A percentile compares a stretch with the other conserved stretches of the same genome.
phyloP scores from a whole-genome alignment of 2,113 vertebrate genomes.

The Camelus dromedarius region DNA sequence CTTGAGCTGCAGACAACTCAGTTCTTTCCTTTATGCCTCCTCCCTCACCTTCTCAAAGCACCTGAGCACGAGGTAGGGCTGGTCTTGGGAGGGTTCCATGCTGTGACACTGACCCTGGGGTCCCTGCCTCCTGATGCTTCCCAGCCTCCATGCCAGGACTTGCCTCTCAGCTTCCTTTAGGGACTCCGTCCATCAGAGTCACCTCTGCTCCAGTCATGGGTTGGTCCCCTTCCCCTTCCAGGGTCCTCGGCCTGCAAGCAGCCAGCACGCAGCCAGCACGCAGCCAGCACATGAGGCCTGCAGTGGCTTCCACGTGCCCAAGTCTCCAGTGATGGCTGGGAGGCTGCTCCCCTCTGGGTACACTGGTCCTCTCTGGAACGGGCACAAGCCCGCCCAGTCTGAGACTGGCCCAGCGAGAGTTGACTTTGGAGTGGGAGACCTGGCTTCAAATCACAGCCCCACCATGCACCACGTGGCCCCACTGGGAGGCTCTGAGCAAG shows the following conservation, averaged over 20 bases:
- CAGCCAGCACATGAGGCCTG: not conserved
- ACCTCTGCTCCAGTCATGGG: not conserved
- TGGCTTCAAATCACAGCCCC: not conserved
- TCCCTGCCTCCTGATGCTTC: not conserved
- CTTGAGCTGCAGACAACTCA: not conserved
- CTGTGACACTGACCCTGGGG: not conserved
- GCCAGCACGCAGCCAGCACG: not conserved
- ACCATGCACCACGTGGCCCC: not conserved
- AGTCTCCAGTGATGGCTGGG: fast-evolving
- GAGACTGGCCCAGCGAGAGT: not conserved
- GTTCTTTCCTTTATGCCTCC: not conserved
- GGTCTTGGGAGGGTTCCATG: not conserved
- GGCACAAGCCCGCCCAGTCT: not conserved
- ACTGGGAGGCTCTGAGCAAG: not conserved
- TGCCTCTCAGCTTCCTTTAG: not conserved
- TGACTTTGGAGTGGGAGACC: not conserved
- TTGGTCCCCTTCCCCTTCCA: not conserved
- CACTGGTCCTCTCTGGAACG: not conserved
- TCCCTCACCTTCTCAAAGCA: not conserved
- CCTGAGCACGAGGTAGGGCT: not conserved
- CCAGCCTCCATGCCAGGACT: not conserved
- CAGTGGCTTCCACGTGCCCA: not conserved
- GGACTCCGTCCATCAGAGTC: not conserved
- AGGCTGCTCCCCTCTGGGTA: not conserved
- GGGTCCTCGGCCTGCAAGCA: not conserved